These are phyloP conservation scores for Hydrochoerus hydrochaeris DNA, from an alignment of 2,113 vertebrate species.

Conservation along the genomic window DNA sequence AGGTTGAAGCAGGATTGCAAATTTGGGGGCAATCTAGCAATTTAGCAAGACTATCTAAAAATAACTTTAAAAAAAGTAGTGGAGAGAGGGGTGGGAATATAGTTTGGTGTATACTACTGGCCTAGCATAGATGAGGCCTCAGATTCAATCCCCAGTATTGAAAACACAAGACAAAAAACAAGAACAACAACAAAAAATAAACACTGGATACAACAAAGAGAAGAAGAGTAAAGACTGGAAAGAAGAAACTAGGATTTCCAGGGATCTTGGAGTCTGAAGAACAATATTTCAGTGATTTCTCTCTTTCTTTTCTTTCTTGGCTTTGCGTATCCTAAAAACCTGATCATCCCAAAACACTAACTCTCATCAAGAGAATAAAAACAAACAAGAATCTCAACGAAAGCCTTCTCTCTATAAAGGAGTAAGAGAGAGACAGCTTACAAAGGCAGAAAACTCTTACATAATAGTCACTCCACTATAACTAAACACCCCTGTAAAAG, in stretches of 20 bases:
- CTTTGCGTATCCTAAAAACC: not conserved
- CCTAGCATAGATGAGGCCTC: not conserved
- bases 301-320: not conserved
- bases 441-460: not conserved
- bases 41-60: not conserved
- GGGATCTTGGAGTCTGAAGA: not conserved
- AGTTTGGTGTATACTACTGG: not conserved
- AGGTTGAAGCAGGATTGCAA: not conserved
- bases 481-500: not conserved
- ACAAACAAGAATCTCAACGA: not conserved
- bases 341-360: not conserved
- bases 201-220: not conserved
- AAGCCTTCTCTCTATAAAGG: not conserved
- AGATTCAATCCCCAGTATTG: not conserved
- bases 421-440: not conserved
- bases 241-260: not conserved
- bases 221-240: not conserved
- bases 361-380: not conserved
- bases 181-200: not conserved
- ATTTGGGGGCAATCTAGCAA: not conserved
- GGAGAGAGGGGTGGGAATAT: not conserved
- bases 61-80: not conserved
- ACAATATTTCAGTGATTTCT: not conserved
- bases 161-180: not conserved
- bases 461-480: not conserved